phyloP scores from a whole-genome alignment of 92 coral and sea anemone genomes.

The Palythoa grandiflora region DNA sequence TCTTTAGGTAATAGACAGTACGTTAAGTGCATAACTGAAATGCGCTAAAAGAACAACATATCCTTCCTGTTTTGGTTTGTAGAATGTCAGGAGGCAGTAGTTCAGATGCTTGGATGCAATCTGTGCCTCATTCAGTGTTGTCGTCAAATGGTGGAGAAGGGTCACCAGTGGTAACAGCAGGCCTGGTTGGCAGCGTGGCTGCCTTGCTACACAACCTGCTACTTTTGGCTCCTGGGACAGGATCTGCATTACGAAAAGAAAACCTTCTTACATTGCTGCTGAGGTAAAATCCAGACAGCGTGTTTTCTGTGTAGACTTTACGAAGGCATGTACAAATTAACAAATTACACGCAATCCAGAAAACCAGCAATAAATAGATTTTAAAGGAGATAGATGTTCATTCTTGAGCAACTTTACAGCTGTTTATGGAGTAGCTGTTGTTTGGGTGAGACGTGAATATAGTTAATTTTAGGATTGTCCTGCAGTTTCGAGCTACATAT shows the following conservation, averaged over 20 bases:
- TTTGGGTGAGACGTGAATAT: no score
- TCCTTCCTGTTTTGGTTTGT: not conserved
- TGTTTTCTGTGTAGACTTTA: not conserved
- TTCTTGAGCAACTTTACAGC: no score
- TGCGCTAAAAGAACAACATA: not conserved
- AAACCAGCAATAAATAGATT: no score
- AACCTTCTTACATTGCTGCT: conserved; percentile 62
- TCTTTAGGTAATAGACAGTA: no score
- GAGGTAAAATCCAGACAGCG: conserved; percentile 55
- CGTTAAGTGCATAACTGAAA: not conserved
- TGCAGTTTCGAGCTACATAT: no score
- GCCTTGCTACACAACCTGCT: conserved; percentile 77
- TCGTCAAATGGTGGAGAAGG: conserved; percentile 49
- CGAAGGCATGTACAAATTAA: not conserved
- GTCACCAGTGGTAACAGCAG: conserved; percentile 88
- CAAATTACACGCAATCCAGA: no score
- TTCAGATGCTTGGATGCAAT: conserved; percentile 50
- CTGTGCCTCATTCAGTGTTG: conserved; percentile 55
- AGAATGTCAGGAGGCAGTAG: conserved; percentile 89
- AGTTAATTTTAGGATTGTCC: no score
- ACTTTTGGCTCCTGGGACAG: conserved; percentile 66
- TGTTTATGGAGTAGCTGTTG: no score
- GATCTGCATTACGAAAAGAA: conserved; percentile 74
- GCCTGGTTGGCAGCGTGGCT: conserved; percentile 83
- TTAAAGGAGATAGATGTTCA: no score